A percentile compares a stretch with the other conserved stretches of the same genome.
Conservation (phyloP, 2,797 vertebrate genomes). For the Enteromius treurensis region DNA sequence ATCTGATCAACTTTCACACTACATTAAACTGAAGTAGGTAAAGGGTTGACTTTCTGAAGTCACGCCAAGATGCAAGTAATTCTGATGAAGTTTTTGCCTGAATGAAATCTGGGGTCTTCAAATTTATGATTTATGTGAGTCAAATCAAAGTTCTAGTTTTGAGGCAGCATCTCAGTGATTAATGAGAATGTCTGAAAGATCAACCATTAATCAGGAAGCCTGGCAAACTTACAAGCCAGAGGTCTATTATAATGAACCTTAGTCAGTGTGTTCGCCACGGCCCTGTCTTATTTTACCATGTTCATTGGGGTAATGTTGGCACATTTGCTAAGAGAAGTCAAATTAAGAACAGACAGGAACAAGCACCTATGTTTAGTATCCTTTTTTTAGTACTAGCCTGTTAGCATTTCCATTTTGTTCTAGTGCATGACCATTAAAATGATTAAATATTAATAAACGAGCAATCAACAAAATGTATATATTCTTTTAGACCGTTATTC, state of each 20-base stretch:
- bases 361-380: slow-evolving; percentile 12
- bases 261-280: not conserved
- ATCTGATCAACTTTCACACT: slow-evolving; percentile 4
- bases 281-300: slow-evolving; percentile 7
- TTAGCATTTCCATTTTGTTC: slow-evolving; percentile 19
- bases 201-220: slow-evolving; percentile 17
- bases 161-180: not conserved
- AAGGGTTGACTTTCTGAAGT: not conserved
- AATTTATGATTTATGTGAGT: slow-evolving; percentile 20
- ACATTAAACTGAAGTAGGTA: not conserved
- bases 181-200: slow-evolving; percentile 15
- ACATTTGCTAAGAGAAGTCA: not conserved
- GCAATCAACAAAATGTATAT: not conserved
- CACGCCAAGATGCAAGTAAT: not conserved
- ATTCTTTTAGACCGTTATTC: not conserved
- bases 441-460: not conserved
- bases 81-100: not conserved
- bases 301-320: slow-evolving; percentile 17
- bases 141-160: not conserved
- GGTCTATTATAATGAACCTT: not conserved
- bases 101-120: not conserved
- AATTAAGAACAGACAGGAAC: slow-evolving; percentile 19
- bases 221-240: slow-evolving; percentile 6
- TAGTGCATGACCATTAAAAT: not conserved
- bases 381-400: not conserved